These are phyloP conservation scores for Mythimna impura DNA, from an alignment of 2,888 invertebrate genomes.

Conservation along the genomic window DNA sequence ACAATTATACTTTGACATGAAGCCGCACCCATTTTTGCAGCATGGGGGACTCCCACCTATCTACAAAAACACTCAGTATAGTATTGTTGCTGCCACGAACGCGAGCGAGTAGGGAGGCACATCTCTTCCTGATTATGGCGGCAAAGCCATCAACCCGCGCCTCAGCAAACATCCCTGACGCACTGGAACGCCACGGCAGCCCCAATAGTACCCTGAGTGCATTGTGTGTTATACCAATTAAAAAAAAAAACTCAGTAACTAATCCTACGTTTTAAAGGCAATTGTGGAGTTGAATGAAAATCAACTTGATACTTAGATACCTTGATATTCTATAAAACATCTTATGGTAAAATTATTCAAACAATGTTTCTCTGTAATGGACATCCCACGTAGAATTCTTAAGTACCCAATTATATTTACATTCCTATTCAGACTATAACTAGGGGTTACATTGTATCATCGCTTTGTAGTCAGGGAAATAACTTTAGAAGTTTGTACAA, in stretches of 20 bases:
- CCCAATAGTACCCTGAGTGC: no score
- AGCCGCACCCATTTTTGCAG: no score
- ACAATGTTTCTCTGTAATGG: constrained; percentile 32
- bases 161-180: no score
- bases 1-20: no score
- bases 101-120: no score
- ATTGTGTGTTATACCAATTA: no score
- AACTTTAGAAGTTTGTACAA: neutral
- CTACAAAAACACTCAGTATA: no score
- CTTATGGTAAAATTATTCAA: constrained; percentile 27
- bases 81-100: no score
- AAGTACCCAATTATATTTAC: constrained; percentile 30
- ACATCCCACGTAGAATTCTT: constrained; percentile 19
- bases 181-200: no score
- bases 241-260: neutral
- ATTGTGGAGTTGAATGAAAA: constrained; percentile 20
- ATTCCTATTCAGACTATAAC: constrained; percentile 8
- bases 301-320: constrained; percentile 2
- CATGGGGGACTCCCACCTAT: no score
- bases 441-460: neutral
- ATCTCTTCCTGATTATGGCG: no score
- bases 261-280: neutral
- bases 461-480: constrained; percentile 3
- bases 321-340: constrained; percentile 9
- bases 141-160: no score